Base-by-base conservation (phyloP, 2,113 vertebrate genomes). In the Myotis brandtii region DNA sequence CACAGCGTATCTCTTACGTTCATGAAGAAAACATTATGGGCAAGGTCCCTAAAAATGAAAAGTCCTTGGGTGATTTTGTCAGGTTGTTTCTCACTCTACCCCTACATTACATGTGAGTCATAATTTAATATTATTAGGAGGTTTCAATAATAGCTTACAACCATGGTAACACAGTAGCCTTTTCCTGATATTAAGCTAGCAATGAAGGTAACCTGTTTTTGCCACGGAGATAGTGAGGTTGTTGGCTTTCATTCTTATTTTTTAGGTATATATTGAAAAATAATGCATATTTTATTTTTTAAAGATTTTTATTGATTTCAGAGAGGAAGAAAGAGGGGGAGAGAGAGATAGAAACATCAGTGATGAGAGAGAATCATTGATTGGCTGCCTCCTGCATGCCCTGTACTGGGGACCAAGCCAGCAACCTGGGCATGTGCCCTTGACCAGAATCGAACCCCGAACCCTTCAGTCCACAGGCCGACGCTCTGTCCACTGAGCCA, bases 111-210 rank as follows among this genome's bases (percentile, higher is more conserved):
- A 50, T 67, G 13, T 97, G 87, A 97, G 91, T 97, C 97, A 97
- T 92, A 95, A 90, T 98, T 98, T 98, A 97, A 98, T 97, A 84
- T 96, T 97, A 80, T 96, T 95, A 94, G 96, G 96, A 97, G 70
- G 86, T 97, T 94, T 97, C 95, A 97, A 95, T 97, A 97, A 94
- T 95, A 96, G 96, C 94, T 95, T 84, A 92, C 97, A 97, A 96
- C 98, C 97, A 98, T 98, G 96, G 98, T 82, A 97, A 98, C 97
- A 96, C 85, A 90, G 87, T 95, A 96, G 52, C 87, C 87, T 98
- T 97, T 97, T 96, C 98, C 95, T 97, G 95, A 96, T 97, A 96
- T 91, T 96, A 86, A 96, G 91, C 97, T 97, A 86, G 73, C 95
- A 96, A 94, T 96, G 81, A 94, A 97, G 96, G 96, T 97, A 95